Evolutionary conservation across 2,797 vertebrate genomes (phyloP).

Genomic region (Mycteria americana): DNA sequence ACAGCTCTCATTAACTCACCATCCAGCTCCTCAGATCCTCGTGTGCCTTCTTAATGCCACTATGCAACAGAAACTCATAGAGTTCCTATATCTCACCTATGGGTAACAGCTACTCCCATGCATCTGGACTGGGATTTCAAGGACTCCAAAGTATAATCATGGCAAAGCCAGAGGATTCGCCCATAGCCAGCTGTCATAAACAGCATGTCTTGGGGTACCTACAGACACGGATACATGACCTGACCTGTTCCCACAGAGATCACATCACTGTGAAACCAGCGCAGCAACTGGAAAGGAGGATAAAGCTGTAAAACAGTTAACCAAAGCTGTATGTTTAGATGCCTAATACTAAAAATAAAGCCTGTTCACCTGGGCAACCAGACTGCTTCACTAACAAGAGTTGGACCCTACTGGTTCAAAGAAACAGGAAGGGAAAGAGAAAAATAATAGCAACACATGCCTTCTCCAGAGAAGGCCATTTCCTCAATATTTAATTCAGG

Average conservation of each 20-base stretch:
- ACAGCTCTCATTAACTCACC: neutral
- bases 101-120: neutral
- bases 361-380: neutral
- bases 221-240: neutral
- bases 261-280: neutral
- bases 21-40: neutral
- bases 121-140: neutral
- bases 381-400: neutral
- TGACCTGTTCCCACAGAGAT: neutral
- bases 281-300: neutral
- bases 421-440: neutral
- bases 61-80: neutral
- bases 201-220: neutral
- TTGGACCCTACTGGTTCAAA: neutral
- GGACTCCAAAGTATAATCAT: neutral
- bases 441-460: neutral
- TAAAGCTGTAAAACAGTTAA: neutral
- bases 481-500: constrained; percentile 11
- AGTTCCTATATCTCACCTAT: neutral
- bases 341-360: neutral
- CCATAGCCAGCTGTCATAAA: neutral
- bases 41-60: neutral
- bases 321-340: neutral
- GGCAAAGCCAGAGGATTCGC: neutral
- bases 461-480: neutral